phyloP scores from a whole-genome alignment of 1,140 invertebrate species.

The Diachasma alloeum region DNA sequence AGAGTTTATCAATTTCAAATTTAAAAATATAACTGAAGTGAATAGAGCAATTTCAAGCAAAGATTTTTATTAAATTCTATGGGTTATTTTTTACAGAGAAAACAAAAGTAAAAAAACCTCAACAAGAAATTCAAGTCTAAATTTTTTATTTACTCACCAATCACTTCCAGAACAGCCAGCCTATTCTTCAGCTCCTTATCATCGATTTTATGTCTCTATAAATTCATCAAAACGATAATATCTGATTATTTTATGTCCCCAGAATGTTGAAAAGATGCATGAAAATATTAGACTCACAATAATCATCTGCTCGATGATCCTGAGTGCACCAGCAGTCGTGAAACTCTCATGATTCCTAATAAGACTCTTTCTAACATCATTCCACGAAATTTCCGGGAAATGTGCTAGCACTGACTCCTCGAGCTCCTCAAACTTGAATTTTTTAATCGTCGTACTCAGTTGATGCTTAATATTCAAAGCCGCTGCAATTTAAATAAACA shows the following conservation, averaged over 20 bases:
- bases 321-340: constrained; percentile 31
- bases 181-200: constrained; percentile 36
- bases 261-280: too few relatives aligned
- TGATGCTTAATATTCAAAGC: constrained; percentile 12
- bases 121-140: background rate
- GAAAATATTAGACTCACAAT: constrained; percentile 37
- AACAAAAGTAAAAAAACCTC: background rate
- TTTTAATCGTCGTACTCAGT: constrained; percentile 39
- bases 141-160: constrained; percentile 37
- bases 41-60: background rate
- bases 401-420: constrained; percentile 43
- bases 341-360: constrained; percentile 44
- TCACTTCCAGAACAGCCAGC: constrained; percentile 40
- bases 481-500: background rate
- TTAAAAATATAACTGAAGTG: too few relatives aligned
- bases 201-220: constrained; percentile 30
- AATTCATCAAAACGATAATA: background rate
- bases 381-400: constrained; percentile 53
- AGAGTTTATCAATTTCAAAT: too few relatives aligned
- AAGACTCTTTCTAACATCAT: constrained; percentile 37
- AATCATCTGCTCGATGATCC: constrained; percentile 38
- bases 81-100: background rate
- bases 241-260: background rate
- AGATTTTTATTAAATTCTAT: background rate
- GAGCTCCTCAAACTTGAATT: constrained; percentile 54